A percentile compares a stretch with the other conserved stretches of the same genome.
phyloP scores from a whole-genome alignment of 2,113 vertebrate genomes.

The Amazona guildingii region DNA sequence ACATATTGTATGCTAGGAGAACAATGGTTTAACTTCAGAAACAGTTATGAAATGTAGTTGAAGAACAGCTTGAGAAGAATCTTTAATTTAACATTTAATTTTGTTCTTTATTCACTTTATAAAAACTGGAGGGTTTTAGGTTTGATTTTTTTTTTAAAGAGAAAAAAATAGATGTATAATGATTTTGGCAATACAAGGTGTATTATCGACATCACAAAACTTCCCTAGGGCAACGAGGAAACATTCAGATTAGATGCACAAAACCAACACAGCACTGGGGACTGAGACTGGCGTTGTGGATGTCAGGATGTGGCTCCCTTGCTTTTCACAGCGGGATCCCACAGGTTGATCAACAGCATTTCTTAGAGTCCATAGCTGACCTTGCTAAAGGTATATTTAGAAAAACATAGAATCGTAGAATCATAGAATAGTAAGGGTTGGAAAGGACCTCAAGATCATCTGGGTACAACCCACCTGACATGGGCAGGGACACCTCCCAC shows the following conservation, averaged over 20 bases:
- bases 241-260: neutral
- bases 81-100: neutral
- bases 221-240: neutral
- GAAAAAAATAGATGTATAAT: neutral
- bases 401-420: neutral
- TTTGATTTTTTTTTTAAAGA: neutral
- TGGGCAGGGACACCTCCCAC: too few species aligned
- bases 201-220: neutral
- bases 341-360: rapidly evolving
- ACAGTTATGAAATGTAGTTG: neutral
- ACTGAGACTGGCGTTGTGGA: neutral
- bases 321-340: neutral
- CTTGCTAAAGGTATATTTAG: neutral
- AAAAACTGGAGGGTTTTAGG: neutral
- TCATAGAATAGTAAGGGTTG: too few species aligned
- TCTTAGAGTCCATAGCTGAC: neutral
- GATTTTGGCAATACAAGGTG: neutral
- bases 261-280: rapidly evolving
- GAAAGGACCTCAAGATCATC: too few species aligned
- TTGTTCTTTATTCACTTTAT: neutral
- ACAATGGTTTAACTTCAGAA: neutral
- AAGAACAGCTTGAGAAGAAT: neutral
- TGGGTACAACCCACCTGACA: too few species aligned
- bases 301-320: neutral
- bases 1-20: neutral